phyloP scores from a whole-genome alignment of 2,113 vertebrate genomes.

The Melanostigma gelatinosum region DNA sequence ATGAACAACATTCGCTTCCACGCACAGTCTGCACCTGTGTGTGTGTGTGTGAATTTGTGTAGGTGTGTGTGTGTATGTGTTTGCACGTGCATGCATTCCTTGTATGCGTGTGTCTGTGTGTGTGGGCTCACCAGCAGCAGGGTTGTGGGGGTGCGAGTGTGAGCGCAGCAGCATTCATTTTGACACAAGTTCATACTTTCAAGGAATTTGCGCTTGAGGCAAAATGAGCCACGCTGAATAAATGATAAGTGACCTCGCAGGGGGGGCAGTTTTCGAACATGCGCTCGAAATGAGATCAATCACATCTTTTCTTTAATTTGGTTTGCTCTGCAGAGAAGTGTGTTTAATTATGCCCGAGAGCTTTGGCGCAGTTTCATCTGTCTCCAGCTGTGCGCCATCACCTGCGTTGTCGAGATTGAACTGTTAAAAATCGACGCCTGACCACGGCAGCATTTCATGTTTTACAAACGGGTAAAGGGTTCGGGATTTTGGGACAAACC shows the following conservation, averaged over 20 bases:
- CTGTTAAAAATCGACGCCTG: slow-evolving; percentile 1
- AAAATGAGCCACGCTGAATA: slow-evolving; percentile 64
- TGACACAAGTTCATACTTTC: slow-evolving; percentile 66
- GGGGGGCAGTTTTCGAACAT: slow-evolving; percentile 42
- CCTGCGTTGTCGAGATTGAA: neutral
- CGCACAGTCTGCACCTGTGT: slow-evolving; percentile 46
- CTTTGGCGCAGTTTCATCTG: slow-evolving; percentile 11
- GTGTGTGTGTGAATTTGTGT: slow-evolving; percentile 41
- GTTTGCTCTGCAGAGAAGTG: slow-evolving; percentile 3
- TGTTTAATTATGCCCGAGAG: slow-evolving; percentile 35
- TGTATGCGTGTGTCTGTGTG: slow-evolving; percentile 44
- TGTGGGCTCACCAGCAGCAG: slow-evolving; percentile 44
- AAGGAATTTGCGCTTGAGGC: slow-evolving; percentile 74
- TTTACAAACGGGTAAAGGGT: no score
- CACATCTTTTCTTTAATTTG: slow-evolving; percentile 1
- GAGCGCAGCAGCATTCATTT: slow-evolving; percentile 48
- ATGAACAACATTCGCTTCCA: slow-evolving; percentile 69
- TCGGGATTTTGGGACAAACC: neutral
- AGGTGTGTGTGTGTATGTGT: neutral
- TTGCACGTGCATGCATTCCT: slow-evolving; percentile 31
- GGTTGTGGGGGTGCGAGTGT: slow-evolving; percentile 47
- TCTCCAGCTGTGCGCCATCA: slow-evolving; percentile 8
- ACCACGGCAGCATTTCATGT: neutral
- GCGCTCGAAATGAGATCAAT: slow-evolving; percentile 39
- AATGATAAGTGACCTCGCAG: slow-evolving; percentile 57